phyloP scores from a whole-genome alignment of 2,113 vertebrate species.

The Rhinolophus sinicus region DNA sequence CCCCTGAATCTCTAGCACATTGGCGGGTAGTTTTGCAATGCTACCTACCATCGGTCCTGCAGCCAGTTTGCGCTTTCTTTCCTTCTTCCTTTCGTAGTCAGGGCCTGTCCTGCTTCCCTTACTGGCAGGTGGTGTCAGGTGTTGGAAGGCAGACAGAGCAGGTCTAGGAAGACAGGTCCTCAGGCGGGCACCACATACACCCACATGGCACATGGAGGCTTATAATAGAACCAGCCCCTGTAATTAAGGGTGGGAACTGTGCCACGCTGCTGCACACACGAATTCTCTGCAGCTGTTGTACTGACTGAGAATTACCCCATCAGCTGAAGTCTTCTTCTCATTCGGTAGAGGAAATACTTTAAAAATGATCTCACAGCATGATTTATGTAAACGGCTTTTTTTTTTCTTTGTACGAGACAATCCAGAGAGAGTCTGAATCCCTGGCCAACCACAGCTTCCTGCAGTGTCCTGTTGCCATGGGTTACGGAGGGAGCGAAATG shows the following conservation, averaged over 20 bases:
- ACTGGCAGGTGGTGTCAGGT: background rate
- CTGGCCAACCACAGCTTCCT: conserved; percentile 85
- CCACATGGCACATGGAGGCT: conserved; percentile 75
- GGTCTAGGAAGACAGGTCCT: background rate
- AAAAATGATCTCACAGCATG: conserved; percentile 77
- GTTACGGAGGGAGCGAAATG: conserved; percentile 85
- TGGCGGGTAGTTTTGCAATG: background rate
- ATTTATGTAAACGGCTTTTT: conserved; percentile 80
- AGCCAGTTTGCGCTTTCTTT: background rate
- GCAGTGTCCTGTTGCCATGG: conserved; percentile 88
- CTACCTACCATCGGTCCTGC: too few species aligned
- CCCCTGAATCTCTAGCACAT: background rate
- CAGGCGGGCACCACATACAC: conserved; percentile 73
- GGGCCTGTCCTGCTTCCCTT: background rate
- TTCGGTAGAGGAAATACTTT: conserved; percentile 79
- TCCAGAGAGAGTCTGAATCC: conserved; percentile 84
- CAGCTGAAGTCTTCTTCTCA: conserved; percentile 59
- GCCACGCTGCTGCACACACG: conserved; percentile 56
- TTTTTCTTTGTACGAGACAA: conserved; percentile 80
- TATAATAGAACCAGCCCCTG: conserved; percentile 74
- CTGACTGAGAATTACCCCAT: conserved; percentile 64
- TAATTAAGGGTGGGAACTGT: conserved; percentile 70
- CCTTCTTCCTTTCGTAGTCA: background rate
- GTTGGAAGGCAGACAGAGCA: background rate
- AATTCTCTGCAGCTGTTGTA: conserved; percentile 76